phyloP scores from a whole-genome alignment of 2,797 vertebrate genomes.

The Bucorvus abyssinicus region DNA sequence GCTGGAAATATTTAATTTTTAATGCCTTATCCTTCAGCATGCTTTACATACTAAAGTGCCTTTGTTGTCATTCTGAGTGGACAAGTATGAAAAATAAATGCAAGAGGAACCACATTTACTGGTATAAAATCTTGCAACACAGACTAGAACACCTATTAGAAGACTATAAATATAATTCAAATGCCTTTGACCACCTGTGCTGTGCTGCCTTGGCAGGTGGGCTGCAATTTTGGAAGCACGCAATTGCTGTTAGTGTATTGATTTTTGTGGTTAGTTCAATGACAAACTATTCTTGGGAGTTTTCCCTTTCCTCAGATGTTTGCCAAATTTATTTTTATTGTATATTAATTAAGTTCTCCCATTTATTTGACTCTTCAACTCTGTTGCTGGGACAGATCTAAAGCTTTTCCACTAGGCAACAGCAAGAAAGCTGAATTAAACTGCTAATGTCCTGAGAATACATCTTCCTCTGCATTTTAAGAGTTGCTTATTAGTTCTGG shows the following conservation, averaged over 20 bases:
- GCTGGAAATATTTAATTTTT: neutral
- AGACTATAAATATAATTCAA: neutral
- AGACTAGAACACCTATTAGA: neutral
- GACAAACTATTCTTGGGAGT: neutral
- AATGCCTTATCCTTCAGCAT: neutral
- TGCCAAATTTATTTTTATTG: neutral
- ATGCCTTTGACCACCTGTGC: neutral
- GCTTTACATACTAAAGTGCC: neutral
- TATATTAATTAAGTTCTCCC: neutral
- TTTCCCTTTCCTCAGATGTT: neutral
- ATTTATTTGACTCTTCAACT: neutral
- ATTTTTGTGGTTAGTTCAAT: conserved; percentile 31
- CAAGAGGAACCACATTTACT: neutral
- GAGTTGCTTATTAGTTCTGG: neutral
- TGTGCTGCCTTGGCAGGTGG: neutral
- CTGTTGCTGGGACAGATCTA: neutral
- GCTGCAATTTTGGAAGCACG: neutral
- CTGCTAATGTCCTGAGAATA: neutral
- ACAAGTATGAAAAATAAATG: neutral
- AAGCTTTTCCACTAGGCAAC: neutral
- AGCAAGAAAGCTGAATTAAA: neutral
- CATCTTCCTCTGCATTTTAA: neutral
- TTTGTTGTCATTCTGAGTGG: neutral
- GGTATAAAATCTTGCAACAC: neutral
- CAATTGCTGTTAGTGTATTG: neutral